Base-by-base conservation (phyloP, 1,140 invertebrate genomes). In the Parasteatoda tepidariorum region DNA sequence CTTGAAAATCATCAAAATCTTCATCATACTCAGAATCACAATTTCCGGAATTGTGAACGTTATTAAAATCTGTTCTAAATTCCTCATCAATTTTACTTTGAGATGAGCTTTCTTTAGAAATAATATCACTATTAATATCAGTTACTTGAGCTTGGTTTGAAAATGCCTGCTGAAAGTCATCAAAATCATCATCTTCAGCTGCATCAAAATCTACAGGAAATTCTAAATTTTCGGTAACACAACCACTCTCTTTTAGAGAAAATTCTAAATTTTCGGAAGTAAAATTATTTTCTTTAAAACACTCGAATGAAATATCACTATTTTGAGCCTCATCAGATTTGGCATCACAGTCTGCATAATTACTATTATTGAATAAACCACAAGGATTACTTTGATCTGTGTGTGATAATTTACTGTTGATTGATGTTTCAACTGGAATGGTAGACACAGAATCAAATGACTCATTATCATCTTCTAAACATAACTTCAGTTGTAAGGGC, bases 1-100 rank as follows among this genome's bases (percentile, higher is more conserved):
- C 41, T 48, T 82, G 66, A 41, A 70, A 82, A n/a, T 61, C 54
- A 24, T 70, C 78, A 61, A 64, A 59, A 13, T 79, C 64, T 2
- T 66, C 30, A 66, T 31, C 31, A 33, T 31, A 6, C n/a, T 66
- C 9, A 54, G 0, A 41, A 41, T 68, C 7, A 41, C n/a, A 55
- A 57, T 33, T 5, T 48, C 15, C 11, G 28, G 9, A 13, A 15
- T 22, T n/a, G 26, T 75, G 73, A 62, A 61, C 61, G n/a, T 41
- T 31, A 9, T 31, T 9, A 75, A 75, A 62, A 41, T 62, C 38
- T n/a, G 55, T 54, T 75, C 62, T 33, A 75, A 62, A 75, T 28
- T 26, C 15, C 13, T 34, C 70, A 22, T 0, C 22, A 73, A 18
- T 57, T 59, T 11, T 30, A 59, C 26, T 18, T 48, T 9, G 38